Evolutionary conservation across 2,888 invertebrate species (phyloP), one percentile per base, ranked within the genome.

Genomic region (Salticus scenicus): DNA sequence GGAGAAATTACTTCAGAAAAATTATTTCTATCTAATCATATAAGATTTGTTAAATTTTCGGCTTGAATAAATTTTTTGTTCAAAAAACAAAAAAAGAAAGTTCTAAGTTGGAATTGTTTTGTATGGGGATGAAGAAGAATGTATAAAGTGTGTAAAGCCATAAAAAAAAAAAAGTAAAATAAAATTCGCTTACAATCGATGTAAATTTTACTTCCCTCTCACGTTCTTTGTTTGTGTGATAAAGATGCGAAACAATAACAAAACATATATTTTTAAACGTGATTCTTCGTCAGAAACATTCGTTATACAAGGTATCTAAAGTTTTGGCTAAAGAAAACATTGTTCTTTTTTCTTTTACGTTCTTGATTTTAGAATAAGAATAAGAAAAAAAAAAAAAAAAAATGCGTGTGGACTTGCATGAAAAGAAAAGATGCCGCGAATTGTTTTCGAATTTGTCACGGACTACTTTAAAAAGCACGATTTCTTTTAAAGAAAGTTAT

Each of bases 231-330:
- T 47, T 47, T 47, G 47, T 47, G 47, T n/a, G 47, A 47, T 47
- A 47, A 47, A 47, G 47, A 47, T 47, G 47, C 47, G 17, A 12
- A 47, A 47, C 47, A 47, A 2, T 2, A 17, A n/a, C n/a, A n/a
- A 17, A 47, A 47, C 47, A 47, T 47, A 47, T 47, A 47, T 47
- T 47, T 17, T 47, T 47, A 47, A 47, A 47, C 47, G 47, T 47
- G 47, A 47, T 47, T 47, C 47, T 12, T 47, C 10, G 14, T 47
- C 47, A 5, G n/a, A 47, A 47, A 47, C 47, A 47, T 47, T 12
- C 47, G 12, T 17, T 47, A n/a, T n/a, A 2, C 47, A 10, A 37
- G 37, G 47, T 17, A 47, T 17, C 14, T 17, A 12, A 47, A 47
- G 17, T 47, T 47, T 47, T 12, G 10, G 47, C 10, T 2, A 17